A percentile compares a stretch with the other conserved stretches of the same genome.
Evolutionary conservation across 2,797 vertebrate species (phyloP).

Genomic region (Macropodus opercularis): DNA sequence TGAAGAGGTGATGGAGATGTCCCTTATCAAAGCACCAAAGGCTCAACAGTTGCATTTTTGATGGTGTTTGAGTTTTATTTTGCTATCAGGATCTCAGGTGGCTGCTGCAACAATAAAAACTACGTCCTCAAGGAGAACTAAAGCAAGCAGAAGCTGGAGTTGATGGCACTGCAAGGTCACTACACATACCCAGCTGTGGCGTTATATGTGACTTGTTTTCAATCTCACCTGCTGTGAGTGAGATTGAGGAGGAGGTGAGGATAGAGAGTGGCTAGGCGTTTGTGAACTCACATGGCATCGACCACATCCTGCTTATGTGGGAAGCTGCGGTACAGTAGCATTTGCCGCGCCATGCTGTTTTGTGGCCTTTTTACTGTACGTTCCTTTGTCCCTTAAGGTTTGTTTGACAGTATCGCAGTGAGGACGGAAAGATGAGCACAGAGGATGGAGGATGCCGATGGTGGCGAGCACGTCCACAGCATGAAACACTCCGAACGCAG

Average conservation of each 20-base stretch:
- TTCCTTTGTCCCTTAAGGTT: constrained; percentile 4
- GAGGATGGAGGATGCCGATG: neutral
- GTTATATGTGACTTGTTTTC: constrained; percentile 37
- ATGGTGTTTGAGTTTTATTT: constrained; percentile 22
- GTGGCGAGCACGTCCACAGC: neutral
- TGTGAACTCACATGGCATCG: constrained; percentile 5
- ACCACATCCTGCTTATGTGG: constrained; percentile 24
- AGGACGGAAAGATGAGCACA: neutral
- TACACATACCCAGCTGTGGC: constrained; percentile 12
- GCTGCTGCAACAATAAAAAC: constrained; percentile 17
- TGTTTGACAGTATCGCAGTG: neutral
- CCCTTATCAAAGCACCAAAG: constrained; percentile 1
- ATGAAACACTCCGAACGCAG: neutral
- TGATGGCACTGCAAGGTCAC: constrained; percentile 29
- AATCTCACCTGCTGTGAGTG: constrained; percentile 50
- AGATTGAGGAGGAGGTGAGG: constrained; percentile 47
- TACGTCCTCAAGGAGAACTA: constrained; percentile 16
- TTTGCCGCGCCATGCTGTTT: constrained; percentile 19
- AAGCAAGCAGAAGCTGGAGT: constrained; percentile 21
- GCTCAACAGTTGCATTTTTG: constrained; percentile 5
- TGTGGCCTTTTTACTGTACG: neutral
- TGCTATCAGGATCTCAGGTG: neutral
- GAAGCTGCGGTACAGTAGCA: neutral
- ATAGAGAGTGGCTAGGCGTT: constrained; percentile 20
- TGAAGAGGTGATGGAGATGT: neutral